Evolutionary conservation across 35 echinoderm and acorn worm genomes (phyloP), one percentile per base, ranked within the genome.

Genomic region (Diadema setosum): DNA sequence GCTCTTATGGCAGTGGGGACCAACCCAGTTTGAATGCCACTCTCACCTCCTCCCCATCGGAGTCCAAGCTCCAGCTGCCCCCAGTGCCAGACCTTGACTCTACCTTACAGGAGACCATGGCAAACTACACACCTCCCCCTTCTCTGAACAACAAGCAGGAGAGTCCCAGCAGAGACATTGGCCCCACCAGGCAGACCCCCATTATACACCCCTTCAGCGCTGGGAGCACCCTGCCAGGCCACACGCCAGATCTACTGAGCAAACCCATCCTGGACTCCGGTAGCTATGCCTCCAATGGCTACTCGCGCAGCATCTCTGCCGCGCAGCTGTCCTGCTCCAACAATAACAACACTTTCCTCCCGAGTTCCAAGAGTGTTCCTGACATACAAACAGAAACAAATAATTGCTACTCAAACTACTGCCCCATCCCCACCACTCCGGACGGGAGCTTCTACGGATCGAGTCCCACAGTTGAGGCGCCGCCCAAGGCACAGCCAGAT

Each of bases 111-210:
- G 49, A 43, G 27, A 48, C 46, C 39, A 26, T 73, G 75, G 80
- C 88, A 3, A 90, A 90, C 46, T 90, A 90, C 42, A 83, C 88
- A 12, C 88, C 88, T n/a, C 88, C 88, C 3, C 88, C 88, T 34
- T 42, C 81, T 18, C 9, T 90, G 2, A 59, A 11, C 40, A 30
- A 16, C 5, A 15, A 70, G 15, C 18, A 86, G 40, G 21, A 29
- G 41, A 24, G 31, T 17, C 31, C 30, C 6, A 49, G n/a, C 42
- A 32, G 29, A 6, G 32, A 27, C 65, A 87, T 34, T 39, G 40
- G 35, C 11, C 35, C 43, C 49, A 5, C 26, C 2, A 84, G 50
- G 56, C 20, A 59, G 34, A 12, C 11, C 35, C 52, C 33, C 17
- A 40, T 45, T 29, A 0, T 33, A 32, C 48, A 84, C 31, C 34